Evolutionary conservation across 2,888 invertebrate genomes (phyloP), one percentile per base, ranked within the genome.

Genomic region (Atrina japonica): DNA sequence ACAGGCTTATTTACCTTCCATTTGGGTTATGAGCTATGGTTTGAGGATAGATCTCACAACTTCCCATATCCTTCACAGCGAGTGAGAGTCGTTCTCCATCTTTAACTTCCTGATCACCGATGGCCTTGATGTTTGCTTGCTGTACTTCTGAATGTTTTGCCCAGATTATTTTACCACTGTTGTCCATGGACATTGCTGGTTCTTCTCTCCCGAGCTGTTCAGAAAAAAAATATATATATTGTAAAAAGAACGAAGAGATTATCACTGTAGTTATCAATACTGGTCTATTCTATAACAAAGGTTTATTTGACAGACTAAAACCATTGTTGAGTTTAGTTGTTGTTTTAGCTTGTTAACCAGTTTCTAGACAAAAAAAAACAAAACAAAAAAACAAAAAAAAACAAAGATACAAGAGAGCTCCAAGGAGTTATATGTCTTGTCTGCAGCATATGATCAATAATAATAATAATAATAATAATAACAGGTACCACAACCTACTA

Each of bases 101-200:
- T 87, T 95, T 95, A 69, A 96, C 93, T 77, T 92, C 92, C 77
- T 91, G 90, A 74, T 91, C 89, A 3, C 82, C 83, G 71, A 89
- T 83, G 0, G 96, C 95, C 89, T 97, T 97, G 77, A 97, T 91
- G 91, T 97, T 97, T 6, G 96, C 96, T 91, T 99, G 99, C 90
- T 99, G 99, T 90, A 99, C 94, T 92, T 99, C 99, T 0, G 97
- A 97, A 91, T 99, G 99, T 87, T 95, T 95, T 0, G 99, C 99
- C 98, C 98, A 99, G 69, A 99, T 95, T 72, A 99, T 98, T 92
- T 99, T 99, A 29, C 99, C 99, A 85, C 95, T 95, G 0, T 96
- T 95, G 91, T 99, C 99, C 99, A 99, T 99, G 0, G 98, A 98
- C 88, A 98, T 97, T 0, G 99, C 99, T 0, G 99, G 99, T 89